Percentiles rank a stretch among this genome's conserved stretches.
Conservation (phyloP, 2,797 vertebrate species). For the Tiaroga cobitis region DNA sequence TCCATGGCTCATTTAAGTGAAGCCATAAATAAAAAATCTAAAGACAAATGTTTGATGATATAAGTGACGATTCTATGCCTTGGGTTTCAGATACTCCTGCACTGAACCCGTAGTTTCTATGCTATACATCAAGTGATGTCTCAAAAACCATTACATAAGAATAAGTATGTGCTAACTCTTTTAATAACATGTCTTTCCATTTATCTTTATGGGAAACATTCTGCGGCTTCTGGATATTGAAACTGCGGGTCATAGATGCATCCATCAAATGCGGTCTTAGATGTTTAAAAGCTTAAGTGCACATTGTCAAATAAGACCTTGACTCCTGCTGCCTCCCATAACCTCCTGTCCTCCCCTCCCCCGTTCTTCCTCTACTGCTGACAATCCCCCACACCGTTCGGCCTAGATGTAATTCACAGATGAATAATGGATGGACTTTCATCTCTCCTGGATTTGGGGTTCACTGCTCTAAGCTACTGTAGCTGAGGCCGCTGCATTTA, state of each 20-base stretch:
- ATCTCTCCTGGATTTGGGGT: constrained; percentile 73
- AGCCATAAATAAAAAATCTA: neutral
- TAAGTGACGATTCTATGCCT: neutral
- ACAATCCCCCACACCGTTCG: constrained; percentile 64
- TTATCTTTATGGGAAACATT: constrained; percentile 16
- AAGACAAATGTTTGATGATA: neutral
- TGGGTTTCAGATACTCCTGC: neutral
- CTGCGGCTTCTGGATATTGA: constrained; percentile 4
- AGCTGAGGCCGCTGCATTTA: constrained; percentile 74
- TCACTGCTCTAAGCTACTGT: constrained; percentile 48
- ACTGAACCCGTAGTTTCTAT: neutral
- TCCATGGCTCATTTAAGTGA: neutral
- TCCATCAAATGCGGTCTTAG: constrained; percentile 24
- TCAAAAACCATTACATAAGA: neutral
- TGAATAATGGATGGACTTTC: constrained; percentile 85
- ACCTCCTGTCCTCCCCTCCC: constrained; percentile 38
- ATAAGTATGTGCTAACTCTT: constrained; percentile 17
- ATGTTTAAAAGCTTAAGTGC: constrained; percentile 43
- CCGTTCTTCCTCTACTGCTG: constrained; percentile 16
- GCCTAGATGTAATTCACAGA: constrained; percentile 77
- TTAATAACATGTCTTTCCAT: constrained; percentile 17
- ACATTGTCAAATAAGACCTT: constrained; percentile 38
- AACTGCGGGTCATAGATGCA: neutral
- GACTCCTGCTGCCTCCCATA: constrained; percentile 38
- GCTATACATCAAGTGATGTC: neutral